Evolutionary conservation across 2,888 invertebrate genomes (phyloP).

Genomic region (Ochlodes sylvanus): DNA sequence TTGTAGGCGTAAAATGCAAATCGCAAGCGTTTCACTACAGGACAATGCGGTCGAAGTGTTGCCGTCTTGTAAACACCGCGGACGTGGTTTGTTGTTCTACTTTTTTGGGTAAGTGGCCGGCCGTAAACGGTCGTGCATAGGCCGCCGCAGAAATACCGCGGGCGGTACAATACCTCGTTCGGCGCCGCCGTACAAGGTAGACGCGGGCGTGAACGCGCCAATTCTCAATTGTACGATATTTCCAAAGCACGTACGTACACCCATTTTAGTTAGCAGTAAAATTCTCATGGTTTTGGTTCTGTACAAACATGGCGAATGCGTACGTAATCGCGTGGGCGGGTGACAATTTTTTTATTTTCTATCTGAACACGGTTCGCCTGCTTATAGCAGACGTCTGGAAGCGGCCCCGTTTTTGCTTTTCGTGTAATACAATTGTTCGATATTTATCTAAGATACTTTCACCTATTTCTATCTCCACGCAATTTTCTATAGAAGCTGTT

Average conservation of each 20-base stretch:
- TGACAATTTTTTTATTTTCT: constrained; percentile 50
- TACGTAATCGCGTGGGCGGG: constrained; percentile 43
- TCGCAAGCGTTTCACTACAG: constrained; percentile 72
- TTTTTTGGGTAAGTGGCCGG: constrained; percentile 81
- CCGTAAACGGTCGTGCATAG: constrained; percentile 78
- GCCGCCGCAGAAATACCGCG: constrained; percentile 76
- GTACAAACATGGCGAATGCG: constrained; percentile 51
- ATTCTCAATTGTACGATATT: constrained; percentile 65
- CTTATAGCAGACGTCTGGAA: constrained; percentile 47
- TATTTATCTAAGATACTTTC: too few relatives aligned
- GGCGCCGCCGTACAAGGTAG: constrained; percentile 70
- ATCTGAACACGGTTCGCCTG: constrained; percentile 50
- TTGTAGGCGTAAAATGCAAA: constrained; percentile 80
- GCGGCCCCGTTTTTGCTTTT: constrained; percentile 39
- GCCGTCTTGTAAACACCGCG: constrained; percentile 78
- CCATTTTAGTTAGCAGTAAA: constrained; percentile 60
- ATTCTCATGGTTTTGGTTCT: constrained; percentile 56
- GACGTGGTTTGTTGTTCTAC: constrained; percentile 79
- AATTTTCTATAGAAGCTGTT: neutral
- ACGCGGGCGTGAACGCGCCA: constrained; percentile 65
- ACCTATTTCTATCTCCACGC: neutral
- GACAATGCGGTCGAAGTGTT: constrained; percentile 79
- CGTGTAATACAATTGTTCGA: too few relatives aligned
- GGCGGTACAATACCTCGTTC: constrained; percentile 76
- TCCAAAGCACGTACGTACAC: constrained; percentile 54